Evolutionary conservation across 2,888 invertebrate genomes (phyloP), one percentile per base, ranked within the genome.

Genomic region (Chirona hameri): DNA sequence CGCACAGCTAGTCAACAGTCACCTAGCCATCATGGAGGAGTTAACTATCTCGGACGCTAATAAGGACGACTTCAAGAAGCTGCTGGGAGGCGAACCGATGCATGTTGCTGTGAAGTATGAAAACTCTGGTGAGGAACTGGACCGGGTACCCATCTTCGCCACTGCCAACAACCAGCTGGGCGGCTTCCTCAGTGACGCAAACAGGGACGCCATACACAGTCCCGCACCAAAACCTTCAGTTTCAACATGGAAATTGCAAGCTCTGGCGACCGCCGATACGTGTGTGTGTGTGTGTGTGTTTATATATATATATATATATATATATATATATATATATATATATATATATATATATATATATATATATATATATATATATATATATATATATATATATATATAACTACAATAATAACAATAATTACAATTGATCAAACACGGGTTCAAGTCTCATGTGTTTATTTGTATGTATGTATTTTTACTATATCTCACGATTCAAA

Each of bases 301-400:
- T 3, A n/a, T n/a, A n/a, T n/a, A 24, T 60, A 60, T n/a, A 24
- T n/a, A n/a, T n/a, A 24, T 60, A n/a, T n/a, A 24, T n/a, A 24
- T 60, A 60, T 60, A n/a, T n/a, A 60, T n/a, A n/a, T 60, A 60
- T n/a, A n/a, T 60, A n/a, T 57, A 57, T 57, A 57, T 57, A 57
- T 57, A 57, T 57, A 57, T 15, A 18, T 18, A 18, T 57, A 57
- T 57, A 18, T 9, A 18, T 57, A 15, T 9, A 18, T 57, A 18
- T 9, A 57, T 57, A 15, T 18, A 18, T 18, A 57, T 57, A 60
- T 60, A 24, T n/a, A 24, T 5, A 60, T n/a, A 4, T n/a, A 4
- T 60, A n/a, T 5, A n/a, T n/a, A n/a, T n/a, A n/a, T n/a, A n/a
- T n/a, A n/a, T n/a, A n/a, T n/a, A n/a, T n/a, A n/a, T n/a, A n/a